Conservation (phyloP, 2,888 invertebrate species). For the Crossocerus cetratus region DNA sequence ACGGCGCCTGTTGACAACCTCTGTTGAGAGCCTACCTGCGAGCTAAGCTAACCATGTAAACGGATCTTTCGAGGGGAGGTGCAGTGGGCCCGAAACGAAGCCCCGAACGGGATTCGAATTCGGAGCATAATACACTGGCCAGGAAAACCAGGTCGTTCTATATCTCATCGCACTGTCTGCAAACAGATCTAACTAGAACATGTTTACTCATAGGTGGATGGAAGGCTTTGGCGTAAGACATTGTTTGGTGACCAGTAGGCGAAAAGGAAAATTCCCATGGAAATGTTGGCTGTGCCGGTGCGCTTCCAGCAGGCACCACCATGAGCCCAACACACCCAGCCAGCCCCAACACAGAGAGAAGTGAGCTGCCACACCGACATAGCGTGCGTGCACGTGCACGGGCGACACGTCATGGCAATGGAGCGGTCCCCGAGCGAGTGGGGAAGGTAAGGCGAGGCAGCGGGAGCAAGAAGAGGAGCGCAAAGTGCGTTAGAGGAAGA, state of each 20-base stretch:
- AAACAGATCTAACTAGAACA: no score
- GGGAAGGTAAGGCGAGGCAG: constrained; percentile 6
- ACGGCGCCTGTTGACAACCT: no score
- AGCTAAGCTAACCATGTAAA: no score
- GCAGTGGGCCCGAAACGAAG: no score
- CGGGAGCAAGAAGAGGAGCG: constrained; percentile 8
- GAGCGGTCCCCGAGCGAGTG: constrained; percentile 15
- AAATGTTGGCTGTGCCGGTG: background rate
- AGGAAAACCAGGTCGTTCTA: no score
- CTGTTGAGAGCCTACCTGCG: no score
- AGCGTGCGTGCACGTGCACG: constrained; percentile 30
- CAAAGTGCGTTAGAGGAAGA: constrained; percentile 43
- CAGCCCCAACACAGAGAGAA: constrained; percentile 4
- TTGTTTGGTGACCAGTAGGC: background rate
- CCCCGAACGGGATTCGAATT: no score
- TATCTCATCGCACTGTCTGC: no score
- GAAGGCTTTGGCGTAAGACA: background rate
- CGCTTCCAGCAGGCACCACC: constrained; percentile 16
- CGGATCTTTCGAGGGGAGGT: no score
- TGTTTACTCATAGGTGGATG: no score
- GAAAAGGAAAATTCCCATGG: constrained; percentile 21
- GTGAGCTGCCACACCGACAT: background rate
- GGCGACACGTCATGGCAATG: constrained; percentile 45
- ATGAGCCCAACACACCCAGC: constrained; percentile 10
- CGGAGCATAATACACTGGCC: background rate